These are phyloP conservation scores for Melitaea athalia DNA, from an alignment of 2,888 invertebrate species.

Conservation along the genomic window DNA sequence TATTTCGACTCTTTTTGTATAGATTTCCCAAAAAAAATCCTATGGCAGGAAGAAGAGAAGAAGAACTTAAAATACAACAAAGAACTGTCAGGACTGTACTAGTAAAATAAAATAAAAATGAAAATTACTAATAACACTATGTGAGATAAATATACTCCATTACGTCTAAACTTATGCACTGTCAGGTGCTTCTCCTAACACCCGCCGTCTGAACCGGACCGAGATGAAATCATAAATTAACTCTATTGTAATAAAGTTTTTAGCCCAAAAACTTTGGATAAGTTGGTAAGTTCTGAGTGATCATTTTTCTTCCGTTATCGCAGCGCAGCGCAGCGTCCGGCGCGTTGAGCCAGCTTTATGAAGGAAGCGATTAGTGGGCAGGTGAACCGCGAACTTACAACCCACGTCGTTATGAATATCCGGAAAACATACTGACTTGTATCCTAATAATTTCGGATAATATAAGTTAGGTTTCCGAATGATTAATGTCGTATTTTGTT, in stretches of 20 bases:
- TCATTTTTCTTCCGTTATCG: conserved; percentile 32
- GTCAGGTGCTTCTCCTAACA: not conserved
- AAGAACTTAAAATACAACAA: no score
- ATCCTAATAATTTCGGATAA: not conserved
- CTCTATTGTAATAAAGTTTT: not conserved
- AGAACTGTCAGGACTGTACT: no score
- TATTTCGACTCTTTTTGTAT: no score
- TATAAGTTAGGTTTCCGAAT: not conserved
- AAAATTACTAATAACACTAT: no score
- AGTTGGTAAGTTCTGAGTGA: conserved; percentile 6
- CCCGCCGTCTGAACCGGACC: not conserved
- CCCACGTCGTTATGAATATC: not conserved
- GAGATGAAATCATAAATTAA: conserved; percentile 2
- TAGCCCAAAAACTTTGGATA: not conserved
- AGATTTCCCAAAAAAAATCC: no score
- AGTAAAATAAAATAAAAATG: no score
- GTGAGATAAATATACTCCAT: no score
- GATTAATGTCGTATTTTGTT: not conserved
- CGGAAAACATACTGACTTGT: not conserved
- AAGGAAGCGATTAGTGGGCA: conserved; percentile 31
- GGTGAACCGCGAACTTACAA: conserved; percentile 18
- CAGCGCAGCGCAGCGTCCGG: conserved; percentile 22
- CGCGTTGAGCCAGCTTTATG: conserved; percentile 29
- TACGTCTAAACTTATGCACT: no score
- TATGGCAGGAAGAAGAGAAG: no score